phyloP scores from a whole-genome alignment of 2,113 vertebrate species.

The Orthochromis malagaraziensis region DNA sequence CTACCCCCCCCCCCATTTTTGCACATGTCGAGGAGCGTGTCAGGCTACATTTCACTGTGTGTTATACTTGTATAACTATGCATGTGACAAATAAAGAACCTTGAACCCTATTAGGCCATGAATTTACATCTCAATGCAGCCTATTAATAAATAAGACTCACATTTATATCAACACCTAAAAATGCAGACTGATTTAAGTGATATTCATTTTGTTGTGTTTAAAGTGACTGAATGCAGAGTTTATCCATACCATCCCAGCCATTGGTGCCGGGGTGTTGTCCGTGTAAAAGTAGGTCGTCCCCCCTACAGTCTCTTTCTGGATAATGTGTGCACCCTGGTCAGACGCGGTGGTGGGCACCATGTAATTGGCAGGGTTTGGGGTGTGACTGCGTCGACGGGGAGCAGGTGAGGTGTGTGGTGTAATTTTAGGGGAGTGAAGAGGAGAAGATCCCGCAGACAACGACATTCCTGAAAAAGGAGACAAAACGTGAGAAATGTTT shows the following conservation, averaged over 20 bases:
- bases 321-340: slow-evolving; percentile 88
- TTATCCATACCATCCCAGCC: slow-evolving; percentile 86
- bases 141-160: not conserved
- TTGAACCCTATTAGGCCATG: not conserved
- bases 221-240: not conserved
- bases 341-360: slow-evolving; percentile 91
- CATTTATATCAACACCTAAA: not conserved
- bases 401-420: slow-evolving; percentile 95
- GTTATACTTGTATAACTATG: too few relatives aligned
- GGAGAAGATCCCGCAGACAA: slow-evolving; percentile 97
- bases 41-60: too few relatives aligned
- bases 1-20: too few relatives aligned
- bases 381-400: slow-evolving; percentile 96
- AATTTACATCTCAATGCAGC: not conserved
- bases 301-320: slow-evolving; percentile 98
- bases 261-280: slow-evolving; percentile 92
- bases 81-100: too few relatives aligned
- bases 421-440: slow-evolving; percentile 98
- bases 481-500: not conserved
- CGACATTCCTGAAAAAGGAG: slow-evolving; percentile 84
- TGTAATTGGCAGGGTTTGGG: slow-evolving; percentile 95
- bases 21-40: too few relatives aligned
- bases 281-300: slow-evolving; percentile 98
- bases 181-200: not conserved
- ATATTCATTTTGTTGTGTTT: not conserved